These are phyloP conservation scores for Channa maculata DNA, from an alignment of 2,113 vertebrate genomes.

Conservation along the genomic window DNA sequence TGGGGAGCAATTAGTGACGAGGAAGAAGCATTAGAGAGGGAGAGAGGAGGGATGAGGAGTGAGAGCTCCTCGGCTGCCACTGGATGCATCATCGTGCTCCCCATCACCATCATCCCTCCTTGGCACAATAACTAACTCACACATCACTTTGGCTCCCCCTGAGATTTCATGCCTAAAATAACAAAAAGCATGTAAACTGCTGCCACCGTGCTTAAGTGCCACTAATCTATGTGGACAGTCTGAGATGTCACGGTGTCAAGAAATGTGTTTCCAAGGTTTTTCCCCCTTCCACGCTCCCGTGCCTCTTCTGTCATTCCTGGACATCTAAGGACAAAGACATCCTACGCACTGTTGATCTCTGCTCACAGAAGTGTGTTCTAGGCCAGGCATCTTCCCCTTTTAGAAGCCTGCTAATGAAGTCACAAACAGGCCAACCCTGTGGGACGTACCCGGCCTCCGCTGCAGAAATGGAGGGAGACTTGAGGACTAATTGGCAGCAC, in stretches of 20 bases:
- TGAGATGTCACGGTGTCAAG: neutral
- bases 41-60: slow-evolving; percentile 44
- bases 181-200: slow-evolving; percentile 8
- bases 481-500: slow-evolving; percentile 84
- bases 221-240: neutral
- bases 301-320: slow-evolving; percentile 32
- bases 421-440: slow-evolving; percentile 79
- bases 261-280: slow-evolving; percentile 24
- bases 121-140: slow-evolving; percentile 19
- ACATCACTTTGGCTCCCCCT: slow-evolving; percentile 6
- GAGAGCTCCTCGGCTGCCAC: slow-evolving; percentile 48
- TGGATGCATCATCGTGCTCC: slow-evolving; percentile 26
- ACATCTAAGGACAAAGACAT: slow-evolving; percentile 64
- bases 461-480: slow-evolving; percentile 74
- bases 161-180: slow-evolving; percentile 25
- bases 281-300: neutral
- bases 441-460: slow-evolving; percentile 72
- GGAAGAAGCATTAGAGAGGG: slow-evolving; percentile 48
- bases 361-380: slow-evolving; percentile 63
- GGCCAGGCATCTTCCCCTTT: slow-evolving; percentile 78
- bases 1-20: slow-evolving; percentile 68
- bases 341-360: slow-evolving; percentile 64
- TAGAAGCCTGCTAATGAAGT: slow-evolving; percentile 84
- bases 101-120: slow-evolving; percentile 21
- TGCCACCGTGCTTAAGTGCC: neutral